phyloP scores from a whole-genome alignment of 2,888 invertebrate genomes.

The Netelia melanura region DNA sequence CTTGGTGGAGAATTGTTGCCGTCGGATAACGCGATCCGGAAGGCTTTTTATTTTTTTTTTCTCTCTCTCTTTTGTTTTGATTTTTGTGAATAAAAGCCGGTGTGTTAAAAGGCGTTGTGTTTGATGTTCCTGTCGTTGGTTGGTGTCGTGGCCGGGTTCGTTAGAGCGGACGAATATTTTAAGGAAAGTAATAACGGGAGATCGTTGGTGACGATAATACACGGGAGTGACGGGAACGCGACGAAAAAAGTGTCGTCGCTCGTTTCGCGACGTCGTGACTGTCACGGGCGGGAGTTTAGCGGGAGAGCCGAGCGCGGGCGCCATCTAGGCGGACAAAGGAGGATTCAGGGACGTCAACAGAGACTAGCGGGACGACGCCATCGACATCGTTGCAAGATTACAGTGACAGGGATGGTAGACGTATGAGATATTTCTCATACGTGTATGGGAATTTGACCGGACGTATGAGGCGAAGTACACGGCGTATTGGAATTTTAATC shows the following conservation, averaged over 20 bases:
- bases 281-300: conserved; percentile 27
- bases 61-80: not conserved
- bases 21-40: not conserved
- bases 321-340: conserved; percentile 51
- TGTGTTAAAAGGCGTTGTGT: conserved; percentile 9
- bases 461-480: no score
- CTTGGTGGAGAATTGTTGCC: no score
- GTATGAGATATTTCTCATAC: no score
- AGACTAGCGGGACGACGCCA: conserved; percentile 57
- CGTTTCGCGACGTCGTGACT: conserved; percentile 23
- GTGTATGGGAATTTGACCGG: no score
- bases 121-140: conserved; percentile 65
- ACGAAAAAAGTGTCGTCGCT: conserved; percentile 36
- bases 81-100: not conserved
- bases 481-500: no score
- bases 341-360: conserved; percentile 2
- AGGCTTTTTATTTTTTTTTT: not conserved
- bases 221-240: conserved; percentile 1
- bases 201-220: not conserved
- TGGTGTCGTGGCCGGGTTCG: conserved; percentile 56
- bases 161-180: conserved; percentile 45
- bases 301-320: conserved; percentile 39
- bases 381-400: conserved; percentile 36
- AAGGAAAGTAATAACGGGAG: not conserved
- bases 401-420: no score